Base-by-base conservation (phyloP, 2,888 invertebrate species). In the Myathropa florea region DNA sequence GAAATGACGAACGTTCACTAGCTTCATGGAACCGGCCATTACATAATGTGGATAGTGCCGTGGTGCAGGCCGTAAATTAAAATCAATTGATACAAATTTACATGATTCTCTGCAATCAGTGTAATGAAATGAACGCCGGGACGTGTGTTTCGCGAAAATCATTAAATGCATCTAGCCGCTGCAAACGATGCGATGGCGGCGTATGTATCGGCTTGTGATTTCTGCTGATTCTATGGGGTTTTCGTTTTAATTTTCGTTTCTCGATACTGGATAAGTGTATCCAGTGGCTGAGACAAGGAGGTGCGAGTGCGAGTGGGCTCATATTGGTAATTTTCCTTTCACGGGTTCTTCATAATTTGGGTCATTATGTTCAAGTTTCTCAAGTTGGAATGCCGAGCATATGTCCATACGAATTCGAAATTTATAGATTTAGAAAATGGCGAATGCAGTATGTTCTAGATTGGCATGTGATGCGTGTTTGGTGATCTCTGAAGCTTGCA, bases 51-150 rank as follows among this genome's bases (percentile, higher is more conserved):
- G 36, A 55, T 28, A 39, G 14, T 80, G n/a, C 36, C 24, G 28
- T 33, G 36, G 61, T 60, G 63, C 33, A 33, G 33, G 33, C 55
- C 28, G 61, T 75, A 73, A 80, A 80, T 80, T 80, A 63, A 18
- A 61, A 68, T 75, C 80, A 80, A 80, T 80, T 80, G 80, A 61
- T 73, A 61, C 26, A 73, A 75, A 80, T 80, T 80, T 68, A 33
- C 80, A 80, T 55, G 80, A 68, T 73, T 73, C 67, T n/a, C 61
- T 39, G 73, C 73, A 80, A 80, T 73, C 68, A 68, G 24, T 60
- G 9, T 61, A 72, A 65, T 72, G 60, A 18, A 80, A 80, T 73
- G 46, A 61, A 65, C 55, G 28, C 55, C 77, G 24, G 33, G 30
- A 68, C 77, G 33, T 77, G 61, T 63, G 36, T 23, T 26, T 46